Percentiles rank a stretch among this genome's conserved stretches.
phyloP scores from a whole-genome alignment of 2,888 invertebrate species.

The Erebia epiphron region DNA sequence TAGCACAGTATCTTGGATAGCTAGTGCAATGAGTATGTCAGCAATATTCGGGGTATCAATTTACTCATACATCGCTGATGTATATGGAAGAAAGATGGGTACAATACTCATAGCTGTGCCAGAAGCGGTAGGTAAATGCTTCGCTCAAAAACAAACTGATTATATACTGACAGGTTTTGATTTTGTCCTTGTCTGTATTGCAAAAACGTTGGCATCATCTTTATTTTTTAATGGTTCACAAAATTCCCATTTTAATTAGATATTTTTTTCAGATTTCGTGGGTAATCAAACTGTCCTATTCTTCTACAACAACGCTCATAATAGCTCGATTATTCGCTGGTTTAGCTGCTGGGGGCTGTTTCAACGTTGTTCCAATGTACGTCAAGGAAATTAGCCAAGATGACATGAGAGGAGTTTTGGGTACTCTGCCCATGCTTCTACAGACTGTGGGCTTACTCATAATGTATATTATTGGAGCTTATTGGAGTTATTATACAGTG shows the following conservation, averaged over 20 bases:
- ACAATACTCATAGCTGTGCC: constrained; percentile 70
- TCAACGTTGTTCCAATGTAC: constrained; percentile 61
- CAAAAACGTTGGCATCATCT: neutral
- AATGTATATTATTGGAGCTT: constrained; percentile 63
- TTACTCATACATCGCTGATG: constrained; percentile 68
- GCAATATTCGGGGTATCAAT: constrained; percentile 60
- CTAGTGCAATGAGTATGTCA: constrained; percentile 64
- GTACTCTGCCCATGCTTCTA: constrained; percentile 55
- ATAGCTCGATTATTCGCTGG: constrained; percentile 59
- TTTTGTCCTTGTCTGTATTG: no score
- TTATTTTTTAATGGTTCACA: neutral
- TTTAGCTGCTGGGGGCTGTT: constrained; percentile 60
- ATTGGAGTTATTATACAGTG: constrained; percentile 56
- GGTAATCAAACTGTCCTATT: constrained; percentile 57
- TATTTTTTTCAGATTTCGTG: constrained; percentile 55
- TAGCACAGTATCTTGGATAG: constrained; percentile 69
- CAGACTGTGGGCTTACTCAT: constrained; percentile 59
- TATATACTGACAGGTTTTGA: no score
- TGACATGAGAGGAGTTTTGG: constrained; percentile 58
- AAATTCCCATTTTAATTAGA: neutral
- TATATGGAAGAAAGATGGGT: constrained; percentile 67
- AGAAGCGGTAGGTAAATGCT: constrained; percentile 55
- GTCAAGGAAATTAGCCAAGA: constrained; percentile 66
- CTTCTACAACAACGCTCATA: constrained; percentile 52
- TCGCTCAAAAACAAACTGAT: neutral